These are phyloP conservation scores for Agraylea sexmaculata DNA, from an alignment of 1,140 invertebrate genomes.

Conservation along the genomic window DNA sequence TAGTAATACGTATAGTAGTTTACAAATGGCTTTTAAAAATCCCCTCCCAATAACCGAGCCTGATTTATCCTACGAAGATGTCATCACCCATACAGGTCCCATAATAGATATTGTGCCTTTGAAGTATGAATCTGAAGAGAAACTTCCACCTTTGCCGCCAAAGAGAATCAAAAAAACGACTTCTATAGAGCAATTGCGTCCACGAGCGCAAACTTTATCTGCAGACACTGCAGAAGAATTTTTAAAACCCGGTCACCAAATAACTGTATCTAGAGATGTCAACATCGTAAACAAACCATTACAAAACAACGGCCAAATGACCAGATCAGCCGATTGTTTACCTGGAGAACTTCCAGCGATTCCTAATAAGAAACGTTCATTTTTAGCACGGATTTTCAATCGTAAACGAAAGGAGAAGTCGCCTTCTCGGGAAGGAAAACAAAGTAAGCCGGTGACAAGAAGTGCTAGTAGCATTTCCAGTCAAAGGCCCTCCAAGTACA, in stretches of 20 bases:
- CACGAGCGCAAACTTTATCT: conserved; percentile 21
- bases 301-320: too few relatives aligned
- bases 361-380: conserved; percentile 33
- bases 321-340: conserved; percentile 21
- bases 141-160: conserved; percentile 63
- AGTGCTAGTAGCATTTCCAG: conserved; percentile 46
- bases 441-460: conserved; percentile 37
- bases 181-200: conserved; percentile 28
- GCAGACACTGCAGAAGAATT: conserved; percentile 32
- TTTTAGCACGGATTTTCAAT: conserved; percentile 35
- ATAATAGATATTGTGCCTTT: conserved; percentile 37
- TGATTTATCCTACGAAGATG: conserved; percentile 45
- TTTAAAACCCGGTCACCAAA: conserved; percentile 27
- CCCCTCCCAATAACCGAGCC: conserved; percentile 47
- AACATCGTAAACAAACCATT: conserved; percentile 8
- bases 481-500: conserved; percentile 35
- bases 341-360: conserved; percentile 28
- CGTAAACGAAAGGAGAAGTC: conserved; percentile 29
- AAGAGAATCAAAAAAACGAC: conserved; percentile 59
- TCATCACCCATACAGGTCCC: conserved; percentile 36
- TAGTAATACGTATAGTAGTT: conserved; percentile 64
- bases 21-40: conserved; percentile 79
- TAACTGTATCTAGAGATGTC: conserved; percentile 25
- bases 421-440: conserved; percentile 28
- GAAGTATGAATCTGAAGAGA: conserved; percentile 44